Evolutionary conservation across 2,113 vertebrate genomes (phyloP), one percentile per base, ranked within the genome.

Genomic region (Vimba vimba): DNA sequence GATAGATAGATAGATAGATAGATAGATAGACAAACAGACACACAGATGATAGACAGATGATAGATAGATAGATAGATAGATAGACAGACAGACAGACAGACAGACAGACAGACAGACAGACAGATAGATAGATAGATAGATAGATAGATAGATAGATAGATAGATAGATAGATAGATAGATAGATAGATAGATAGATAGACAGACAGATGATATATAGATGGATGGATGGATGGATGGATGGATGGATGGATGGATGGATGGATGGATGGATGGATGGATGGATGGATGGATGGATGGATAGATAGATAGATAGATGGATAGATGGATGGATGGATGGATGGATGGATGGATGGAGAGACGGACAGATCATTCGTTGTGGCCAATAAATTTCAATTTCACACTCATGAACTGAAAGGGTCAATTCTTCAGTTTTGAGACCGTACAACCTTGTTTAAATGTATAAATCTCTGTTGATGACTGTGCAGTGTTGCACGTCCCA

Each of bases 21-120:
- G 60, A 62, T 0, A 2, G 55, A 57, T 3, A 1, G 55, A 23
- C 0, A 0, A 19, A 55, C 0, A 21, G 59, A 62, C 4, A 1
- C 27, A 27, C 27, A 27, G 45, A 47, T 2, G 45, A 47, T 2
- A 21, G 55, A 62, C 0, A 11, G 36, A 39, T 6, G 55, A 62
- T 1, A 11, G 36, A 39, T 6, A 39, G 36, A 39, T 0, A 2
- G 11, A 64, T n/a, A 25, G 60, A 62, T 0, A 2, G 55, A 57
- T 3, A 1, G 55, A 57, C 0, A 0, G 55, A 55, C 0, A 21
- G 59, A 62, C 4, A 1, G n/a, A 25, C 2, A n/a, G n/a, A 62
- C 0, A 3, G n/a, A 64, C 1, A 15, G 60, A 64, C 2, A 9
- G 25, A 64, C 1, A 0, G 62, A 64, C 2, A 6, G n/a, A 13